A percentile compares a stretch with the other conserved stretches of the same genome.
These are phyloP conservation scores for Eolophus roseicapilla DNA, from an alignment of 2,113 vertebrate genomes.

Conservation along the genomic window DNA sequence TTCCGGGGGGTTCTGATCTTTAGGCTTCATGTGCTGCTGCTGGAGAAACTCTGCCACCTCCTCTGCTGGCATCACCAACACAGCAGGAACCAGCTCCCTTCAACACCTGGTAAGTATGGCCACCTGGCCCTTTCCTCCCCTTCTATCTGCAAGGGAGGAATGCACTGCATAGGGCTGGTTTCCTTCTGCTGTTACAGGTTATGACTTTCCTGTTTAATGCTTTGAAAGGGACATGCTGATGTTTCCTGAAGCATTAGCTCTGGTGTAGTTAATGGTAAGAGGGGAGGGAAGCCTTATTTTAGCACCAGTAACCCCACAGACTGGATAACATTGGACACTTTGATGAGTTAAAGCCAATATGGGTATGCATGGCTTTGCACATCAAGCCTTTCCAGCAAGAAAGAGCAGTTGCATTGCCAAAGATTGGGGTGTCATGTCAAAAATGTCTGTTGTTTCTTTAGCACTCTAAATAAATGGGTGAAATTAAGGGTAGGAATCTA, in stretches of 20 bases:
- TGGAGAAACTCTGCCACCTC: not conserved
- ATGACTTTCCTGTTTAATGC: not conserved
- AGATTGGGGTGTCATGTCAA: accelerated
- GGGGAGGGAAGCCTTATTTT: not conserved
- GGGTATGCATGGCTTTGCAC: not conserved
- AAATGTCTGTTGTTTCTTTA: not conserved
- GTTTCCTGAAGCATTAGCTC: not conserved
- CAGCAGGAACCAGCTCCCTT: not conserved
- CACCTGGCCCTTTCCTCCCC: not conserved
- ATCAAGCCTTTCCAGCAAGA: not conserved
- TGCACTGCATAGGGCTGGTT: accelerated
- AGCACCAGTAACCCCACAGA: not conserved
- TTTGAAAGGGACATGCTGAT: not conserved
- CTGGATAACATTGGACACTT: accelerated
- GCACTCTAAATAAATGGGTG: not conserved
- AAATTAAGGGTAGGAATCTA: not conserved
- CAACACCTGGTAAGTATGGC: not conserved
- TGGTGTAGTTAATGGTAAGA: accelerated
- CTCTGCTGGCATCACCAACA: not conserved
- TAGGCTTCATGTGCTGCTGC: not conserved
- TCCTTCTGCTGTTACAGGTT: not conserved
- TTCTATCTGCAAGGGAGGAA: not conserved
- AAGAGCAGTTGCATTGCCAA: not conserved
- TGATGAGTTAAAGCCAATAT: accelerated
- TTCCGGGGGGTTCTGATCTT: not conserved